Evolutionary conservation across 2,113 vertebrate genomes (phyloP).

Genomic region (Salvelinus sp.): DNA sequence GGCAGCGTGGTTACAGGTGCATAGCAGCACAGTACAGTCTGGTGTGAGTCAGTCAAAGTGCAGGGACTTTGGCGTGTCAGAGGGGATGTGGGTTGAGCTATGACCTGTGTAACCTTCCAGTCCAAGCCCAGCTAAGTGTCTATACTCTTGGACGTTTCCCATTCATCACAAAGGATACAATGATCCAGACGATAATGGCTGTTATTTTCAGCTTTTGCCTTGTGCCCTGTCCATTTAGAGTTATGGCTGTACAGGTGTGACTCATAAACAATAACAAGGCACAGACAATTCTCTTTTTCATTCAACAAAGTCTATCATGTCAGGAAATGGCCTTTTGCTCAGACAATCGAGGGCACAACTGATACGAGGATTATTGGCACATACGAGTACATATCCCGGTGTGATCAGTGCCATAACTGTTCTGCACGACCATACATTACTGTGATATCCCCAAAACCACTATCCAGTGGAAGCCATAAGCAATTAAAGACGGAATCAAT

Average conservation of each 20-base stretch:
- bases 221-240: background rate
- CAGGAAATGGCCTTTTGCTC: conserved; percentile 8
- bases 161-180: background rate
- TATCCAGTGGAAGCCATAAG: conserved; percentile 56
- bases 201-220: background rate
- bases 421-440: conserved; percentile 64
- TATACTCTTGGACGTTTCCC: too few relatives aligned
- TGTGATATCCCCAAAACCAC: conserved; percentile 60
- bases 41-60: background rate
- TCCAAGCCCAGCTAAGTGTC: background rate
- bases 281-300: conserved; percentile 33
- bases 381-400: conserved; percentile 65
- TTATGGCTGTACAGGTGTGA: too few relatives aligned
- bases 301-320: conserved; percentile 35
- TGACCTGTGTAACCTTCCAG: background rate
- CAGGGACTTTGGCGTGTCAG: background rate
- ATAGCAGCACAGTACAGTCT: background rate
- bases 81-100: background rate
- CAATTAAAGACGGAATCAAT: conserved; percentile 74
- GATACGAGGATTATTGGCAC: conserved; percentile 65
- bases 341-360: conserved; percentile 51
- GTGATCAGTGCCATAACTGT: conserved; percentile 69
- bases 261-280: background rate
- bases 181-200: background rate
- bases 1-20: background rate